These are phyloP conservation scores for Patiria pectinifera DNA, from an alignment of 53 echinoderm and acorn worm genomes.

Conservation along the genomic window DNA sequence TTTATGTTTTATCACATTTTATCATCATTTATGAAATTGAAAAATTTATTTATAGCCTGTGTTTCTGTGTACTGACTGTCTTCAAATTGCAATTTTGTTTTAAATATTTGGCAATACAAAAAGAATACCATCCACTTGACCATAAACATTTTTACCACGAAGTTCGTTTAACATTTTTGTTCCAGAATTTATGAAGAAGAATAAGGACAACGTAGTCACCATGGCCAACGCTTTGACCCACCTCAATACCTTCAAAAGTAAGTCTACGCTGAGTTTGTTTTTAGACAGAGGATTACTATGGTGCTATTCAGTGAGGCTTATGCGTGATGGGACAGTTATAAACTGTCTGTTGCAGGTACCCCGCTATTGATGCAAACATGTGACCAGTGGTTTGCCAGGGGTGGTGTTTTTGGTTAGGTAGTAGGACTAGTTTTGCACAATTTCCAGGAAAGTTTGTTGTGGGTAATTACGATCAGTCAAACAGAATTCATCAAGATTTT, in stretches of 20 bases:
- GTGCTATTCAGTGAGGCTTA: not conserved
- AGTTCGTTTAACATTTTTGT: not conserved
- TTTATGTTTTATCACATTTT: too few relatives aligned
- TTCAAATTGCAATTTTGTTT: not conserved
- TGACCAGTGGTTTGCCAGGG: not conserved
- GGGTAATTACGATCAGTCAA: too few relatives aligned
- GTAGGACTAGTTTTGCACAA: not conserved
- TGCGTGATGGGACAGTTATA: not conserved
- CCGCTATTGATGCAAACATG: too few relatives aligned
- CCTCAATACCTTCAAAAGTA: constrained; percentile 89
- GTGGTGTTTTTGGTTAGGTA: not conserved
- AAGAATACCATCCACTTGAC: not conserved
- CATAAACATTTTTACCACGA: too few relatives aligned
- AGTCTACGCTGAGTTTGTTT: not conserved
- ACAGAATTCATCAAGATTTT: too few relatives aligned
- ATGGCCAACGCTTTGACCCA: constrained; percentile 81
- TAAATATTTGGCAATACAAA: not conserved
- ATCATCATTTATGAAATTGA: too few relatives aligned
- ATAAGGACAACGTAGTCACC: constrained; percentile 88
- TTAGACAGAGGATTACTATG: not conserved
- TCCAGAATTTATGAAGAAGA: constrained; percentile 89
- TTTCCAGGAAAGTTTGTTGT: too few relatives aligned
- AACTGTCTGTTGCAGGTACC: too few relatives aligned
- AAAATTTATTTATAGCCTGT: too few relatives aligned
- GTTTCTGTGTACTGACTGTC: not conserved